phyloP scores from a whole-genome alignment of 2,888 invertebrate species.

The Stramonita haemastoma region DNA sequence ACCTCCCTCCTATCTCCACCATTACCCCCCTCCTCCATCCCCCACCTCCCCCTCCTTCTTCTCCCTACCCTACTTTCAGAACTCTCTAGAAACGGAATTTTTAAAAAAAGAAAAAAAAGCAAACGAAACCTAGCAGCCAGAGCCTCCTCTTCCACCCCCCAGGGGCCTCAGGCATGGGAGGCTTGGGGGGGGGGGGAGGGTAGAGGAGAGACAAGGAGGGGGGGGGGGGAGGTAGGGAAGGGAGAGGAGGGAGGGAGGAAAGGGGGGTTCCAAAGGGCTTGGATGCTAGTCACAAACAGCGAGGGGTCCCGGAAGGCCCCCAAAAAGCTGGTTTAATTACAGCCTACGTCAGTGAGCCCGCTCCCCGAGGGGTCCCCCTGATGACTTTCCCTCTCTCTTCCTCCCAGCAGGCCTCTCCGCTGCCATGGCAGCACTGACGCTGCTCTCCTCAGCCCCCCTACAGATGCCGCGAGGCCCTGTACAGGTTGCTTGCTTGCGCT shows the following conservation, averaged over 20 bases:
- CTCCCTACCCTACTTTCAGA: not conserved
- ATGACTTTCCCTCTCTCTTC: constrained; percentile 35
- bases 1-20: not conserved
- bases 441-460: not conserved
- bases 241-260: not conserved
- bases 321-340: constrained; percentile 46
- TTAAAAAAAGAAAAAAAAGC: not conserved
- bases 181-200: not conserved
- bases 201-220: not conserved
- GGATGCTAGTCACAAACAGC: constrained; percentile 42
- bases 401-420: constrained; percentile 39
- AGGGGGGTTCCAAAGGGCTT: constrained; percentile 7
- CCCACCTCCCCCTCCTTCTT: not conserved
- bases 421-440: constrained; percentile 40
- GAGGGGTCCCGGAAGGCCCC: constrained; percentile 30
- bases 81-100: not conserved
- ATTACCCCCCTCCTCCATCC: not conserved
- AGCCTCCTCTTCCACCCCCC: not conserved
- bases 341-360: constrained; percentile 36
- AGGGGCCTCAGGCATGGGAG: not conserved
- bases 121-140: not conserved
- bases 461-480: constrained; percentile 36
- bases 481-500: constrained; percentile 10
- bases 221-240: not conserved
- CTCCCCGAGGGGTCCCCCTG: constrained; percentile 34